Evolutionary conservation across 1,140 invertebrate genomes (phyloP), one percentile per base, ranked within the genome.

Genomic region (Sesamia nonagrioides): DNA sequence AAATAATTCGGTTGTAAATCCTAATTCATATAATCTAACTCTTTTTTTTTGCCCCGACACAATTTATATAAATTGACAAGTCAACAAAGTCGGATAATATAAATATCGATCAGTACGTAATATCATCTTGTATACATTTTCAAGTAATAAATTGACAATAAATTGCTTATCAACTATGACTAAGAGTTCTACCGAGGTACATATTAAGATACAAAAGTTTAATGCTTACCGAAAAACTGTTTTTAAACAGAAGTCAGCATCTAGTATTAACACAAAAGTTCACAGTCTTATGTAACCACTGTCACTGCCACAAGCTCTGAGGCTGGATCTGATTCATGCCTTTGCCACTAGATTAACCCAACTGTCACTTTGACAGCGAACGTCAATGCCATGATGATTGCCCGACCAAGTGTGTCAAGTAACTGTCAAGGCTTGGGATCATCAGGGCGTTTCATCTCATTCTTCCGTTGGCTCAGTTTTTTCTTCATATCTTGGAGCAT

Each of bases 401-500:
- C n/a, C 61, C 66, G 78, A 73, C 84, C 77, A 77, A 82, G 52
- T 40, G 68, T 56, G 13, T n/a, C n/a, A n/a, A 86, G 84, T 77
- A 82, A 88, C 56, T 83, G 91, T 93, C 91, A 93, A 86, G 90
- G 88, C 60, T 89, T 84, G 79, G 79, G 79, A 66, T 91, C 89
- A 40, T 92, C 90, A 21, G 69, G 40, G 21, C 86, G 83, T 72
- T 86, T 85, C 79, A 86, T 89, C 9, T 93, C 91, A 60, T 82
- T 85, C 79, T 93, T 93, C 2, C 91, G 85, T 71, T 92, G 90
- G 75, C 85, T 93, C 7, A 95, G 81, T 83, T 90, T 94, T 52
- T 93, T 91, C 84, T 91, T 92, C 82, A 93, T 91, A 35, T 95
- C 92, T 54, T 90, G 77, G 40, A 95, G 85, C 93, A 95, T 94